Conservation (phyloP, 2,113 vertebrate species). For the Triplophysa siluroides region DNA sequence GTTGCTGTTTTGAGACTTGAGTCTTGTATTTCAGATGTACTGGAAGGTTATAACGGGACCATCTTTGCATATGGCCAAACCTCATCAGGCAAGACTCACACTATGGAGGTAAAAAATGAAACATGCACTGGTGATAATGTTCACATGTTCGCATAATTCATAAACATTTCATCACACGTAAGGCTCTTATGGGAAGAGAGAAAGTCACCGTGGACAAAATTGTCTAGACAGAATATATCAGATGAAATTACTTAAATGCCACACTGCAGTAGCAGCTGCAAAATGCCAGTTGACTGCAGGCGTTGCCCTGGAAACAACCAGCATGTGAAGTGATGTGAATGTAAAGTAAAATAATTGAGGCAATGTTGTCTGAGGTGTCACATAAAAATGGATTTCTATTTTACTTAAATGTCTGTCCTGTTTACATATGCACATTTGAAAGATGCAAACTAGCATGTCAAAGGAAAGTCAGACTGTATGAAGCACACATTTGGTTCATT, state of each 20-base stretch:
- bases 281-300: conserved; percentile 36
- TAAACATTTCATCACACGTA: not conserved
- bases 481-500: not conserved
- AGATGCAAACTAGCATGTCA: not conserved
- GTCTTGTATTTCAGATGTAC: conserved; percentile 79
- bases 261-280: conserved; percentile 9
- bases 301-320: conserved; percentile 58
- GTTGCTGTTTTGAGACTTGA: conserved; percentile 30
- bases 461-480: not conserved
- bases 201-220: not conserved
- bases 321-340: conserved; percentile 29
- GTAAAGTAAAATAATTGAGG: conserved; percentile 36
- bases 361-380: not conserved
- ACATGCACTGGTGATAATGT: not conserved
- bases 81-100: conserved; percentile 94
- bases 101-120: conserved; percentile 86
- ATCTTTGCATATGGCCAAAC: conserved; percentile 98
- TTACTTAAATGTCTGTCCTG: not conserved
- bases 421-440: not conserved
- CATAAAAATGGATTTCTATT: not conserved
- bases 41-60: conserved; percentile 94
- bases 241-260: conserved; percentile 22
- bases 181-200: not conserved
- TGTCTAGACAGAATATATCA: not conserved
- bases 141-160: not conserved